These are phyloP conservation scores for Tachycineta bicolor DNA, from an alignment of 2,113 vertebrate genomes.

Conservation along the genomic window DNA sequence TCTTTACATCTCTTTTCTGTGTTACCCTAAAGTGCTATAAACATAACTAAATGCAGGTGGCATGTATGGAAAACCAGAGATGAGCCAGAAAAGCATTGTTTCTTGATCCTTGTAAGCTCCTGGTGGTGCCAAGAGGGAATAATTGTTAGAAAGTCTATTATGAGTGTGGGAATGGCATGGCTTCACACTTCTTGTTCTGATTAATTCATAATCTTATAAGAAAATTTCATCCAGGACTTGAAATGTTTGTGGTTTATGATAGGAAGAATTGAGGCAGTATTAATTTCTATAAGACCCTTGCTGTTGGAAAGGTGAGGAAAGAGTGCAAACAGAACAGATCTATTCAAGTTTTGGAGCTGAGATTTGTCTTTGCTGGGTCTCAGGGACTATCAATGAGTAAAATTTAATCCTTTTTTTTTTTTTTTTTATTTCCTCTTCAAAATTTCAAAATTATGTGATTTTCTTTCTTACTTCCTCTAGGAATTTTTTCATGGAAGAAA, in stretches of 20 bases:
- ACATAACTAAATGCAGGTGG: not conserved
- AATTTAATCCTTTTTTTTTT: not conserved
- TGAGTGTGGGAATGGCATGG: not conserved
- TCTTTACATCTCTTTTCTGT: not conserved
- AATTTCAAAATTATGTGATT: not conserved
- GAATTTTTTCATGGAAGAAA: not conserved
- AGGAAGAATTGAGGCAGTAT: not conserved
- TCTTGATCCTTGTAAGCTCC: not conserved
- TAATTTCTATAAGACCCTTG: not conserved
- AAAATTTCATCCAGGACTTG: not conserved
- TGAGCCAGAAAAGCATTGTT: not conserved
- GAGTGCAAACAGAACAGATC: not conserved
- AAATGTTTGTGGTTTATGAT: not conserved
- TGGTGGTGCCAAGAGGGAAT: not conserved
- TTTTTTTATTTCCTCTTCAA: too few relatives aligned
- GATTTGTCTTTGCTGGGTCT: not conserved
- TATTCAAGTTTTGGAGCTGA: not conserved
- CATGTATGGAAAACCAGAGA: not conserved
- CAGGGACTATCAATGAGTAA: not conserved
- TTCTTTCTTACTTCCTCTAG: not conserved
- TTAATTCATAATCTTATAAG: not conserved
- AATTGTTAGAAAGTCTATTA: not conserved
- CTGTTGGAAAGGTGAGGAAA: not conserved
- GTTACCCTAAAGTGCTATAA: not conserved
- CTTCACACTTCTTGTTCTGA: not conserved